A percentile compares a stretch with the other conserved stretches of the same genome.
phyloP scores from a whole-genome alignment of 1,140 invertebrate genomes.

The Drosophila nasuta region DNA sequence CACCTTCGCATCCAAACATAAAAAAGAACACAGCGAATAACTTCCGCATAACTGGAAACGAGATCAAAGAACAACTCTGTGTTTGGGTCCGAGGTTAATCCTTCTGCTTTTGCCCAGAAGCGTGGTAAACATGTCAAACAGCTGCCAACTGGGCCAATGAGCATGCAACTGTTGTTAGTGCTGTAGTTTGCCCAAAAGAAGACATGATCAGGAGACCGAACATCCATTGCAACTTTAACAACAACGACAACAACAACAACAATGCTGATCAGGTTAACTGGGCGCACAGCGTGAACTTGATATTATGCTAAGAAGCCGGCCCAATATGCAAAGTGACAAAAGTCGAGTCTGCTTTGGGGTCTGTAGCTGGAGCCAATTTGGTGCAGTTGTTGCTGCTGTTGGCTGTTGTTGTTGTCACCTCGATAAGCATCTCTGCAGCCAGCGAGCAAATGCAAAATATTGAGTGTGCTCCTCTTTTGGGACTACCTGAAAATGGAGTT shows the following conservation, averaged over 20 bases:
- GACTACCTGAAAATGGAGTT: conserved; percentile 35
- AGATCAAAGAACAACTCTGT: conserved; percentile 30
- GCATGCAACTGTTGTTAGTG: conserved; percentile 27
- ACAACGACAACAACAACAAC: conserved; percentile 24
- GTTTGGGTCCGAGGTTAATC: conserved; percentile 21
- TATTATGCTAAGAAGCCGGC: conserved; percentile 51
- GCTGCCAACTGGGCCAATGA: conserved; percentile 70
- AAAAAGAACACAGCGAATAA: conserved; percentile 24
- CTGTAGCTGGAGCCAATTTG: conserved; percentile 62
- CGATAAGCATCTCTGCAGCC: conserved; percentile 66
- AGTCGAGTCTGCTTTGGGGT: conserved; percentile 32
- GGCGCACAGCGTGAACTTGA: conserved; percentile 50
- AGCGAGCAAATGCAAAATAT: conserved; percentile 53
- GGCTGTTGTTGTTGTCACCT: conserved; percentile 58
- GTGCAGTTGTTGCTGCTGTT: conserved; percentile 39
- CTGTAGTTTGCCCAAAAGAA: conserved; percentile 56
- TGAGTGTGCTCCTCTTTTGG: conserved; percentile 53
- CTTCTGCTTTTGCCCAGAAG: conserved; percentile 38
- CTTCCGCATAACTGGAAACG: conserved; percentile 63
- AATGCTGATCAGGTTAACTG: conserved; percentile 60
- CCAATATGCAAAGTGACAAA: conserved; percentile 69
- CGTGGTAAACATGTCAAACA: conserved; percentile 55
- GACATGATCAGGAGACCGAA: conserved; percentile 54
- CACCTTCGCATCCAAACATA: conserved; percentile 49
- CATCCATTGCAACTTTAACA: conserved; percentile 29